These are phyloP conservation scores for Montipora sp. DNA, from an alignment of 64 coral and sea anemone genomes.

Conservation along the genomic window DNA sequence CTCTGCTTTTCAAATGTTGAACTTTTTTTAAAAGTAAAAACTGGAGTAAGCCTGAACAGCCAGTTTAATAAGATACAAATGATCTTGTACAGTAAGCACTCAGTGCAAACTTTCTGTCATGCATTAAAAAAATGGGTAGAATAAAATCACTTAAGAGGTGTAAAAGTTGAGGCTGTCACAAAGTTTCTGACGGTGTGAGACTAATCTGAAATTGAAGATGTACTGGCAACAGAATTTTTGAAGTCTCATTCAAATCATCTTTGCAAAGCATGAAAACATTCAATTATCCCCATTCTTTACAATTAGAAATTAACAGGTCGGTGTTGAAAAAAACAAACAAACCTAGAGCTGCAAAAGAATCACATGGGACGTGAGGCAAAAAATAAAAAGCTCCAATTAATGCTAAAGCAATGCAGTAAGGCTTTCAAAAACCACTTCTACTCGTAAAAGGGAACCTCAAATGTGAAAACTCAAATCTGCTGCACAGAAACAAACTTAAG, in stretches of 20 bases:
- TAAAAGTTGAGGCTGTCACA: neutral
- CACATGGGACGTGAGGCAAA: too few species aligned
- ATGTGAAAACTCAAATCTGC: neutral
- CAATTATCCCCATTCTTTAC: neutral
- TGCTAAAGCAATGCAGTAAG: neutral
- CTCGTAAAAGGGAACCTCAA: neutral
- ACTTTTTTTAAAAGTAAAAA: neutral
- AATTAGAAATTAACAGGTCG: neutral
- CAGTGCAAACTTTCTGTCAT: neutral
- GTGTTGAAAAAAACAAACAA: too few species aligned
- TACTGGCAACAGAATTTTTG: too few species aligned
- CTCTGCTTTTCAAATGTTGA: too few species aligned
- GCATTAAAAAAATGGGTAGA: neutral
- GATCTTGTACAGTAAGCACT: neutral
- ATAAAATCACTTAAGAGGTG: neutral
- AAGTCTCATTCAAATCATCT: neutral
- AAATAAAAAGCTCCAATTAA: neutral
- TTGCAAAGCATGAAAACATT: neutral
- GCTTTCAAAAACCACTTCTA: neutral
- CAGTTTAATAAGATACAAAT: neutral
- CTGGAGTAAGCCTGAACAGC: neutral
- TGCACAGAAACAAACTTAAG: neutral
- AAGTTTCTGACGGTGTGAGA: neutral
- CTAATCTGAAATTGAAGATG: neutral
- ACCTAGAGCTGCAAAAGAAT: too few species aligned